phyloP scores from a whole-genome alignment of 2,113 vertebrate species.

The Nasalis larvatus region DNA sequence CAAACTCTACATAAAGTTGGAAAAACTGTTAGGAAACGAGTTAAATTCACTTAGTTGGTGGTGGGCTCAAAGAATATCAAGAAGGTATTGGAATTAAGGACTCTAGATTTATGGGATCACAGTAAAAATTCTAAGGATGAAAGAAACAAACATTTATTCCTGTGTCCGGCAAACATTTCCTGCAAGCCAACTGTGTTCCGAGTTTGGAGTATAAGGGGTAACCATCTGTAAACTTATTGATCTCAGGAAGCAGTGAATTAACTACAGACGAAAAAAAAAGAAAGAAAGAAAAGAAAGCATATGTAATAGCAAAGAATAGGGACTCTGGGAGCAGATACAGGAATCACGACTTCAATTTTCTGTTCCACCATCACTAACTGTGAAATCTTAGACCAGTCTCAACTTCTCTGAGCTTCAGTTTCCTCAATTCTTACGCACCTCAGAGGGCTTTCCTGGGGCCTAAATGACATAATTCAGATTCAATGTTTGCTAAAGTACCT shows the following conservation, averaged over 20 bases:
- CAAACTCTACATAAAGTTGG: neutral
- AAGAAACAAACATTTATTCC: neutral
- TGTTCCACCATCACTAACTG: fast-evolving
- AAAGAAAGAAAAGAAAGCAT: fast-evolving
- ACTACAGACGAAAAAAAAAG: neutral
- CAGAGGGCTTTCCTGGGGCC: neutral
- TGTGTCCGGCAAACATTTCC: neutral
- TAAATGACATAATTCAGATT: neutral
- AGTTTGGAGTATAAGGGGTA: neutral
- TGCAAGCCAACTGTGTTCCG: neutral
- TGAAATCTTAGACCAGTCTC: neutral
- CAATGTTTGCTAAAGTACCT: neutral
- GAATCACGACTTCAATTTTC: fast-evolving
- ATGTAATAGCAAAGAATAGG: neutral
- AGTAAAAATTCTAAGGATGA: neutral
- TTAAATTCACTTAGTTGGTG: neutral
- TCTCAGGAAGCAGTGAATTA: neutral
- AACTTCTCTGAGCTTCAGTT: neutral
- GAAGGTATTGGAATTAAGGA: neutral
- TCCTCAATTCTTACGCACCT: fast-evolving
- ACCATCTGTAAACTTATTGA: neutral
- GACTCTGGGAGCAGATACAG: neutral
- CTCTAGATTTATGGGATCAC: neutral
- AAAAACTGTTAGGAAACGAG: neutral
- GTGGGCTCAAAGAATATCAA: neutral